These are phyloP conservation scores for Tinea trinotella DNA, from an alignment of 2,888 invertebrate species.

Conservation along the genomic window DNA sequence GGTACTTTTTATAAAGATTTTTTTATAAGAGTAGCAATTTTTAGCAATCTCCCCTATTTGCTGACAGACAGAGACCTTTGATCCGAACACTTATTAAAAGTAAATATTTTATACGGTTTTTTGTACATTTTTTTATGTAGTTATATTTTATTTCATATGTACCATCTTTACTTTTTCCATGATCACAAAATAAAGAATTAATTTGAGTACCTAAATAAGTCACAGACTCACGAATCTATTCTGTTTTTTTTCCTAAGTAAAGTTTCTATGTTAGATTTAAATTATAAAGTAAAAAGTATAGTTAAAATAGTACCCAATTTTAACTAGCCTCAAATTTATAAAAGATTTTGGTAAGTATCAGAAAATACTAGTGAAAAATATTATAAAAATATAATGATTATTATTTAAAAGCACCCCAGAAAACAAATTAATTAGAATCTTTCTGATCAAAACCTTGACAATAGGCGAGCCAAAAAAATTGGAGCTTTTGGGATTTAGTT, in stretches of 20 bases:
- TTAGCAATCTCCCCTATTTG: slow-evolving; percentile 56
- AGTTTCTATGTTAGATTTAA: too few relatives aligned
- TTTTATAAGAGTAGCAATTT: slow-evolving; percentile 22
- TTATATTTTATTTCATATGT: too few relatives aligned
- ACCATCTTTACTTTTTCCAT: too few relatives aligned
- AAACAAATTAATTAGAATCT: slow-evolving; percentile 18
- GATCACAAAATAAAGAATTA: too few relatives aligned
- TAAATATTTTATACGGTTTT: slow-evolving; percentile 59
- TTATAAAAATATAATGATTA: background rate
- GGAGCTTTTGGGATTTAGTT: slow-evolving; percentile 36
- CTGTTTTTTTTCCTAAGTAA: too few relatives aligned
- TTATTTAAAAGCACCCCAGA: background rate
- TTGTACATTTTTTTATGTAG: background rate
- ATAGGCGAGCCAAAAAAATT: slow-evolving; percentile 33
- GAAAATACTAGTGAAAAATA: background rate
- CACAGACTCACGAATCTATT: too few relatives aligned
- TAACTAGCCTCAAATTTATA: too few relatives aligned
- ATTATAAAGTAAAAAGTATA: too few relatives aligned
- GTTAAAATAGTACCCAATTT: too few relatives aligned
- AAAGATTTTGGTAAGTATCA: too few relatives aligned
- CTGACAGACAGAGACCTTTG: slow-evolving; percentile 67
- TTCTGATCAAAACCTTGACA: background rate
- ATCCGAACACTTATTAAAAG: slow-evolving; percentile 67
- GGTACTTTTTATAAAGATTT: slow-evolving; percentile 21
- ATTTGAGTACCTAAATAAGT: too few relatives aligned